These are phyloP conservation scores for Forbesichthys papilliferus DNA, from an alignment of 2,113 vertebrate genomes.

Conservation along the genomic window DNA sequence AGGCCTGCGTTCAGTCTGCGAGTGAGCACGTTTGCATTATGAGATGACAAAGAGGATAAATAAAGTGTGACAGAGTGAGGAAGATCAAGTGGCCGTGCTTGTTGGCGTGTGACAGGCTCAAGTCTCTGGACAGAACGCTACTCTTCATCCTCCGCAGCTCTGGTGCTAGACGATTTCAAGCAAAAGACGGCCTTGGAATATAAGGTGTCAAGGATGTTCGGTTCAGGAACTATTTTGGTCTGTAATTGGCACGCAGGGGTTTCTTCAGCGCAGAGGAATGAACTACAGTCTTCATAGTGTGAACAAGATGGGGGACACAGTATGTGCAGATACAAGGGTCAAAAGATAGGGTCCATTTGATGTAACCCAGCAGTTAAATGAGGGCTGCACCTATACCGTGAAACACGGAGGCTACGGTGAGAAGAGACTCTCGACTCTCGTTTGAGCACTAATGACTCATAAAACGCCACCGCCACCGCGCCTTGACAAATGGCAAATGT, in stretches of 20 bases:
- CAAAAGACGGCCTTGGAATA: slow-evolving; percentile 1
- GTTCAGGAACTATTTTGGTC: neutral
- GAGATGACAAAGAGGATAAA: no score
- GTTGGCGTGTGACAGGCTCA: neutral
- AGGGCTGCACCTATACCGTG: slow-evolving; percentile 21
- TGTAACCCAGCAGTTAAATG: slow-evolving; percentile 14
- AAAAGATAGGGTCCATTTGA: neutral
- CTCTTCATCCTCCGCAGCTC: slow-evolving; percentile 22
- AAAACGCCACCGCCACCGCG: slow-evolving; percentile 73
- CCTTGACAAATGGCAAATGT: slow-evolving; percentile 86
- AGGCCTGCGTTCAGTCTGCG: neutral
- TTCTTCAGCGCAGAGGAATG: neutral
- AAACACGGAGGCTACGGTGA: slow-evolving; percentile 24
- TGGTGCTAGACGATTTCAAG: neutral
- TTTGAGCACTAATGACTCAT: slow-evolving; percentile 76
- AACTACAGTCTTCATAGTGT: slow-evolving; percentile 13
- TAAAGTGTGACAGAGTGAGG: no score
- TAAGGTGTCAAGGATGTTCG: neutral
- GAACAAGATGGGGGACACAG: neutral
- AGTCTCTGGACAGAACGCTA: slow-evolving; percentile 39
- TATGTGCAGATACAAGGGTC: slow-evolving; percentile 1
- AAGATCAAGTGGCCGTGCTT: no score
- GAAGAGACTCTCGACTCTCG: slow-evolving; percentile 31
- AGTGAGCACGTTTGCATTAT: neutral
- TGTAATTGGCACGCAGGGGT: slow-evolving; percentile 7